Base-by-base conservation (phyloP, 2,113 vertebrate species). In the Petroica traversi region DNA sequence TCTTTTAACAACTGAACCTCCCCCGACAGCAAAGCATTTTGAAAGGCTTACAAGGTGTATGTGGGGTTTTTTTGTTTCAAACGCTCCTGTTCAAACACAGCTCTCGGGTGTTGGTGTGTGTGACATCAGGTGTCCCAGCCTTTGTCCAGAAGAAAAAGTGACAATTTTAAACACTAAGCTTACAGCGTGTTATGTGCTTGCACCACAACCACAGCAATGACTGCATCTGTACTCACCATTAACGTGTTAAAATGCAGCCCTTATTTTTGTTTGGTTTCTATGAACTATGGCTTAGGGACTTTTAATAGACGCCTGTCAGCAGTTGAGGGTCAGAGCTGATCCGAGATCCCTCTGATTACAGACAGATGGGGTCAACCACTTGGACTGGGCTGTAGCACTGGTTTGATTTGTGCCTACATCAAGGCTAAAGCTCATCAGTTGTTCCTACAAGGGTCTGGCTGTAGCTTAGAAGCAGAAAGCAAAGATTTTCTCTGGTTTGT, bases 111-210 rank as follows among this genome's bases (percentile, higher is more conserved):
- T 4, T 48, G 45, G 11, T 2, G 4, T 1, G 16, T 11, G 36
- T 15, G 29, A 71, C 57, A 46, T 20, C 16, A 49, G 41, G 26
- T 40, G 25, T 33, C 49, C 40, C 31, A 46, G 38, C 29, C 51
- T 29, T 25, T 5, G 9, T 8, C 33, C 55, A 25, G 41, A 54
- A 40, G 19, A 73, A 67, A 77, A 63, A 57, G 45, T 24, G 43
- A 46, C 38, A 18, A 28, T 38, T 40, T 91, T 54, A 34, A 80
- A 36, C 15, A 11, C 10, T 11, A 67, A 43, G 19, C 19, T 12
- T 1, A 1, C 33, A 31, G 7, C 2, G 4, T 2, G 4, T 36
- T 23, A 52, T 0, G 1, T 43, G 3, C 5, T 34, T 22, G 23
- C 63, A 49, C 23, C 11, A 0, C 46, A 31, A 63, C 52, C 1